A percentile compares a stretch with the other conserved stretches of the same genome.
These are phyloP conservation scores for Mantis religiosa DNA, from an alignment of 2,888 invertebrate genomes.

Conservation along the genomic window DNA sequence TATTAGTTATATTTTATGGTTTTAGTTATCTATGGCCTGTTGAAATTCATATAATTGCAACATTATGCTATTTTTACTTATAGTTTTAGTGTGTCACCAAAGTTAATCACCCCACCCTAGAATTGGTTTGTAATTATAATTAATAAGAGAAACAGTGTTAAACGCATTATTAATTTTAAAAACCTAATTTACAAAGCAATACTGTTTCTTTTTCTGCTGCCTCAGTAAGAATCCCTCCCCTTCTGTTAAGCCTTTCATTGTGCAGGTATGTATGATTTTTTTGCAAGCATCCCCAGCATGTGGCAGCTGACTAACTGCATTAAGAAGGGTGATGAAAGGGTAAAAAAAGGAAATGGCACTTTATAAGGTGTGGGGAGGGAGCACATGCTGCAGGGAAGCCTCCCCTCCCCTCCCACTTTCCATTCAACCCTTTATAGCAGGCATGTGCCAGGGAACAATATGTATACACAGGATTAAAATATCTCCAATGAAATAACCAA, in stretches of 20 bases:
- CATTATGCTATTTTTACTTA: too few relatives aligned
- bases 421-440: neutral
- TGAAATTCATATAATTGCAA: too few relatives aligned
- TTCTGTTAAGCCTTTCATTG: slow-evolving; percentile 4
- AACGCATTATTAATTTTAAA: too few relatives aligned
- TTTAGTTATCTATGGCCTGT: too few relatives aligned
- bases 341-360: neutral
- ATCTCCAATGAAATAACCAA: neutral
- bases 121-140: too few relatives aligned
- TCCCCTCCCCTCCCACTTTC: neutral
- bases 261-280: slow-evolving; percentile 12
- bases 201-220: too few relatives aligned
- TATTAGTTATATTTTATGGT: too few relatives aligned
- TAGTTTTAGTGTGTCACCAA: too few relatives aligned
- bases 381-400: neutral
- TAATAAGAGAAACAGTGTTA: too few relatives aligned
- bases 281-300: neutral
- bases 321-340: slow-evolving; percentile 12
- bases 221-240: too few relatives aligned
- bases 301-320: neutral
- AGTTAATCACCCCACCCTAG: too few relatives aligned
- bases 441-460: neutral
- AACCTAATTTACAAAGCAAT: too few relatives aligned
- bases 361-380: neutral
- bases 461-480: neutral